Conservation (phyloP, 2,113 vertebrate species). For the Chauna torquata region DNA sequence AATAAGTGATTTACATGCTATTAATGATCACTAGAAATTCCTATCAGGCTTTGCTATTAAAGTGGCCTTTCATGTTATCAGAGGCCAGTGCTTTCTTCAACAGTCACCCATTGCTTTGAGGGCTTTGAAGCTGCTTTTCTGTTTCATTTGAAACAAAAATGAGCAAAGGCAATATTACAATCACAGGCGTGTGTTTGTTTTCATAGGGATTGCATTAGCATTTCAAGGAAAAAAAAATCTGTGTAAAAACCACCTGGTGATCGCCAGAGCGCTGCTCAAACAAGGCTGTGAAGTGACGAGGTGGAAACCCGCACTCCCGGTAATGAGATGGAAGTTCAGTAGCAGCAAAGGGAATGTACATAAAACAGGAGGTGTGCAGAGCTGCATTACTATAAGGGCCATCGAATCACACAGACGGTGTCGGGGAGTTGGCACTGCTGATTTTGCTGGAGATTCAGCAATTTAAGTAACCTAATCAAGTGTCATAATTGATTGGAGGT, state of each 20-base stretch:
- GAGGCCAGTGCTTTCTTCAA: background rate
- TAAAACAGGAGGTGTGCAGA: constrained; percentile 10
- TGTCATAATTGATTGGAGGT: constrained; percentile 74
- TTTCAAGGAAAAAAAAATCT: background rate
- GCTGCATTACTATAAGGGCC: background rate
- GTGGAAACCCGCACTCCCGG: rapidly evolving
- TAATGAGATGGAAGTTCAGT: background rate
- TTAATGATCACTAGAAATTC: constrained; percentile 27
- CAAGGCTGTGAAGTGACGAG: background rate
- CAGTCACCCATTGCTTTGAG: background rate
- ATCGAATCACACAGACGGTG: background rate
- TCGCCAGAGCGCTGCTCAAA: background rate
- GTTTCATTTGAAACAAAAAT: background rate
- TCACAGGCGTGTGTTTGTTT: background rate
- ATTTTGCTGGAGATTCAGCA: constrained; percentile 68
- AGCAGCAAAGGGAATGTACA: background rate
- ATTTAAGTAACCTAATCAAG: constrained; percentile 73
- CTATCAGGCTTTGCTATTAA: background rate
- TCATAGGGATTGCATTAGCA: background rate
- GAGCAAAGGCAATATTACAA: background rate
- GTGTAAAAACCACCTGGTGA: background rate
- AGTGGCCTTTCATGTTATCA: constrained; percentile 2
- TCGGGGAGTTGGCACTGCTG: background rate
- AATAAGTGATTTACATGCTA: background rate
- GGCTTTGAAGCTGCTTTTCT: constrained; percentile 12